phyloP scores from a whole-genome alignment of 2,888 invertebrate genomes.

The Mimas tiliae region DNA sequence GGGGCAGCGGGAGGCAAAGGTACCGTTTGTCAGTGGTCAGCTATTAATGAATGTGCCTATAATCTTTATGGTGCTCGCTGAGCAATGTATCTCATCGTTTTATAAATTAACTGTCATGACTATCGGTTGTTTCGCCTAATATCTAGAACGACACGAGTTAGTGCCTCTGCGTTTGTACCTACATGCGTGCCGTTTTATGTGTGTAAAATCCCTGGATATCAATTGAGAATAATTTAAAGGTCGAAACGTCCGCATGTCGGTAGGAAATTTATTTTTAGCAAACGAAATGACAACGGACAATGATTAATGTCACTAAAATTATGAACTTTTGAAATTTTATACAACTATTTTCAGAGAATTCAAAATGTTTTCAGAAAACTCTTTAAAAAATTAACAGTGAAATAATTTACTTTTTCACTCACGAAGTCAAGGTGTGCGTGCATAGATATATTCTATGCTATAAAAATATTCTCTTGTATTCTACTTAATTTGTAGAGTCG shows the following conservation, averaged over 20 bases:
- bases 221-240: conserved; percentile 20
- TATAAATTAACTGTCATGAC: conserved; percentile 69
- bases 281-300: background rate
- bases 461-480: background rate
- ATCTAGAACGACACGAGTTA: background rate
- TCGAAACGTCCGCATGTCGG: conserved; percentile 27
- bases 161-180: background rate
- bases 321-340: background rate
- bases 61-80: conserved; percentile 80
- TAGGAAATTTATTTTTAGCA: conserved; percentile 15
- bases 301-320: conserved; percentile 30
- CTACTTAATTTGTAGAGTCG: too few species aligned
- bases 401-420: too few species aligned
- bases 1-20: conserved; percentile 59
- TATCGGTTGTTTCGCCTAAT: conserved; percentile 34
- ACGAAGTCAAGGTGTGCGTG: too few species aligned
- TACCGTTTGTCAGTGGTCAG: conserved; percentile 80
- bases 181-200: background rate
- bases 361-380: background rate
- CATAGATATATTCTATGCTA: background rate
- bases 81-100: conserved; percentile 75
- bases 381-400: too few species aligned
- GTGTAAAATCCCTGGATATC: conserved; percentile 13
- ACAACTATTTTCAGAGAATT: background rate
- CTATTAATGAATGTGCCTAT: conserved; percentile 81